Base-by-base conservation (phyloP, 2,797 vertebrate species). In the Channa striata region DNA sequence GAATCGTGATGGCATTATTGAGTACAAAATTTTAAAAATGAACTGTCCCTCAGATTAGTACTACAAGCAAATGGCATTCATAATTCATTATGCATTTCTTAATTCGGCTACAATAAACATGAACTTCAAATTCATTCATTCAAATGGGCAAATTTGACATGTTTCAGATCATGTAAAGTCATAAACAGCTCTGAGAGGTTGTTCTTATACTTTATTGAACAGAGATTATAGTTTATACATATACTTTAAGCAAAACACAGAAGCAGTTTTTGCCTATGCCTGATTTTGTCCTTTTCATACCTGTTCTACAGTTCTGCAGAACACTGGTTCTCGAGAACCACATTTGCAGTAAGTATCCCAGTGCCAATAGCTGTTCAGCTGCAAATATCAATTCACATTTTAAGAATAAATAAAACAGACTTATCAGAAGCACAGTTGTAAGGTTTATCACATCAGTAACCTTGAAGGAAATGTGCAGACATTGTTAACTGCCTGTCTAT, bases 401-500 rank as follows among this genome's bases (percentile, higher is more conserved):
- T 17, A 10, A 30, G 53, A 36, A 58, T n/a, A 3, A 8, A 39
- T 19, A 21, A 56, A 4, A 0, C 14, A 16, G 17, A 46, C 56
- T 19, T 19, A 53, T 49, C 14, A 36, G 20, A 64, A 17, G 19
- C n/a, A 4, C 9, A 44, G 20, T 49, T 30, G 36, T 68, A 61
- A 37, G 48, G 10, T 23, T 68, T 34, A 4, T 50, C 34, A 4
- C 34, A 68, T 53, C 11, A 50, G 67, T 50, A 64, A 79, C 49
- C 5, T 72, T 8, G 2, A 56, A 43, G 43, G 40, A 53, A 77
- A 77, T 12, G 43, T 68, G 56, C 66, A 77, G 70, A 72, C 72
- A 63, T 59, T 77, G 72, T 78, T 78, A 72, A 72, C 70, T 68
- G 69, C n/a, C 6, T 11, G 58, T 75, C 54, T 81, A 77, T 58